Evolutionary conservation across 2,113 vertebrate genomes (phyloP), one percentile per base, ranked within the genome.

Genomic region (Corynorhinus townsendii): DNA sequence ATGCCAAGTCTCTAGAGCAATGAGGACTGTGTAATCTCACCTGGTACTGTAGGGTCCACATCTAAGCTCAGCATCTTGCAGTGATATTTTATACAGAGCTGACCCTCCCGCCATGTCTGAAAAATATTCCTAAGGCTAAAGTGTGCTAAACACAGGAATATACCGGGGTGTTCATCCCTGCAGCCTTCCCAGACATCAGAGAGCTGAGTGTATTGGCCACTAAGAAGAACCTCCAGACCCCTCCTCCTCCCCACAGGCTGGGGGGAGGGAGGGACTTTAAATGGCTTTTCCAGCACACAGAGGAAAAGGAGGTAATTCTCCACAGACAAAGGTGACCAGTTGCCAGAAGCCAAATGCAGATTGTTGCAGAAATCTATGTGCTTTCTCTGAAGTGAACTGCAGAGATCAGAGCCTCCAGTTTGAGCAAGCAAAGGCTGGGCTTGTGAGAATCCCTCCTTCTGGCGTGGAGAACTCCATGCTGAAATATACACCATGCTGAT

Each of bases 331-430:
- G 75, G 22, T 30, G 10, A 45, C 26, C 66, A 59, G 38, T 9
- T 54, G 9, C 28, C 77, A 24, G 56, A 76, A 92, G 62, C 38
- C n/a, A 45, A 69, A 76, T 3, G 35, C 24, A 84, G 35, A 71
- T 0, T 3, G 24, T 10, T 11, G 59, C 62, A 24, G 87, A 28
- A 62, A 40, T 33, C 14, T 40, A 11, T n/a, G 26, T 7, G 10
- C 52, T 88, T 69, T 91, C 69, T 91, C 80, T 73, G 68, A 82
- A n/a, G 64, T 47, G 66, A 88, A 45, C 66, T 30, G 33, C 20
- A 24, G 35, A 43, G 45, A 24, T 47, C 38, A 3, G 9, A 72
- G 1, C 52, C 24, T 69, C 68, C 4, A 14, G 17, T 56, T 77
- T 73, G 28, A 79, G 28, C 15, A 40, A 68, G 8, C 11, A 30